Evolutionary conservation across 2,888 invertebrate species (phyloP).

Genomic region (Agrochola lota): DNA sequence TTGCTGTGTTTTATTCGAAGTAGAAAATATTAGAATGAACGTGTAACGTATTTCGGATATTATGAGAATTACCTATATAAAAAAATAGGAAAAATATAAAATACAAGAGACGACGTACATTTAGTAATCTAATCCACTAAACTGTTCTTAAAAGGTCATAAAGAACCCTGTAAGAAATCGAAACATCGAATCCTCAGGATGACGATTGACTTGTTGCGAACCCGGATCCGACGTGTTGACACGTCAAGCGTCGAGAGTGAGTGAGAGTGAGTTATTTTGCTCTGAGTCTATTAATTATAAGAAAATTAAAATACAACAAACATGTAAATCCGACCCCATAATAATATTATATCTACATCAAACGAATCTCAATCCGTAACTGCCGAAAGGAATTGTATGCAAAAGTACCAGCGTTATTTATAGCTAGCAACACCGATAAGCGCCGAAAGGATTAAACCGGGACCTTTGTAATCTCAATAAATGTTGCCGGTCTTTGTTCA

Average conservation of each 20-base stretch:
- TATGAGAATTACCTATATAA: neutral
- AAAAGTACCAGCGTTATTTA: slow-evolving; percentile 67
- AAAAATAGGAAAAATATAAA: too few species aligned
- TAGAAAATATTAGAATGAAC: neutral
- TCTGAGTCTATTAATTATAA: too few species aligned
- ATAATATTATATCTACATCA: slow-evolving; percentile 7
- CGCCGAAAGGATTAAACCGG: slow-evolving; percentile 57
- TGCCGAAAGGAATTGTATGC: slow-evolving; percentile 58
- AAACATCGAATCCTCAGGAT: too few species aligned
- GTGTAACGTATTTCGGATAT: neutral
- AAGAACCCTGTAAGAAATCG: too few species aligned
- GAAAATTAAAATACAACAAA: neutral
- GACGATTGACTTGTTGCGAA: too few species aligned
- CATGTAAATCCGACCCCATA: neutral
- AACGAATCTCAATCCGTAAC: slow-evolving; percentile 26
- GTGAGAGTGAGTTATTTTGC: too few species aligned
- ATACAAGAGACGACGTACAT: too few species aligned
- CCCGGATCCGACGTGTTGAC: too few species aligned
- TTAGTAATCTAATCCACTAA: too few species aligned
- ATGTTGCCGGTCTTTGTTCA: slow-evolving; percentile 67
- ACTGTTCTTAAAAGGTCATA: too few species aligned
- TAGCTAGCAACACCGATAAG: slow-evolving; percentile 65
- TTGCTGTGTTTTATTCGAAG: neutral
- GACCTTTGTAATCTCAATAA: slow-evolving; percentile 72
- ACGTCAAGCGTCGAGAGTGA: too few species aligned